Evolutionary conservation across 2,888 invertebrate genomes (phyloP).

Genomic region (Lasioglossum morio): DNA sequence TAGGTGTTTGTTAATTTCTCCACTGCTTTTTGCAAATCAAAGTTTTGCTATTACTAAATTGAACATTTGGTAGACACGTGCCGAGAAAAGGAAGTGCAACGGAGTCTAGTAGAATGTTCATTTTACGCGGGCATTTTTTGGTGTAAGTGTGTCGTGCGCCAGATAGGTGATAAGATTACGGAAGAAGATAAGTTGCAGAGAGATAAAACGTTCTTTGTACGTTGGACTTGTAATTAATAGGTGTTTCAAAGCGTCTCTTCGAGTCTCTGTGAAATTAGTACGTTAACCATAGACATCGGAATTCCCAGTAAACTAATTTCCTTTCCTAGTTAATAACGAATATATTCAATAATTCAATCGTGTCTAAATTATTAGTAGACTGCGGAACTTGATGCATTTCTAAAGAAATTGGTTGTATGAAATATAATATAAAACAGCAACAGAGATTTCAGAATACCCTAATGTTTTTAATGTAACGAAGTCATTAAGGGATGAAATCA

Average conservation of each 20-base stretch:
- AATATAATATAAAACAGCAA: too few relatives aligned
- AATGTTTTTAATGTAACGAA: too few relatives aligned
- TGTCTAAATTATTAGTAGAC: background rate
- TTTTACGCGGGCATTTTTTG: slow-evolving; percentile 50
- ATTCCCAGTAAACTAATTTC: background rate
- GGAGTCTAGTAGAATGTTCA: slow-evolving; percentile 40
- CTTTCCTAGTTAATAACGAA: background rate
- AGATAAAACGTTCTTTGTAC: slow-evolving; percentile 71
- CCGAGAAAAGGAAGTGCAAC: slow-evolving; percentile 30
- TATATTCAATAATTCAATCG: background rate
- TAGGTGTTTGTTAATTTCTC: background rate
- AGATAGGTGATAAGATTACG: slow-evolving; percentile 70
- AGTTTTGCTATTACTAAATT: background rate
- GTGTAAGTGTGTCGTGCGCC: slow-evolving; percentile 60
- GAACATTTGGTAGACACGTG: background rate
- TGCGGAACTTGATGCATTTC: too few relatives aligned
- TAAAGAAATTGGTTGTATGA: too few relatives aligned
- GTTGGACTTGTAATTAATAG: slow-evolving; percentile 69
- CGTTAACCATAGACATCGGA: background rate
- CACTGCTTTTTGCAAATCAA: background rate
- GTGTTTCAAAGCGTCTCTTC: slow-evolving; percentile 53
- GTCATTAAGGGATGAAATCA: too few relatives aligned
- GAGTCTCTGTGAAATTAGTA: slow-evolving; percentile 25
- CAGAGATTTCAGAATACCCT: too few relatives aligned
- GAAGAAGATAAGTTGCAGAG: slow-evolving; percentile 67